Evolutionary conservation across 2,888 invertebrate species (phyloP).

Genomic region (Cecidostiba fungosa): DNA sequence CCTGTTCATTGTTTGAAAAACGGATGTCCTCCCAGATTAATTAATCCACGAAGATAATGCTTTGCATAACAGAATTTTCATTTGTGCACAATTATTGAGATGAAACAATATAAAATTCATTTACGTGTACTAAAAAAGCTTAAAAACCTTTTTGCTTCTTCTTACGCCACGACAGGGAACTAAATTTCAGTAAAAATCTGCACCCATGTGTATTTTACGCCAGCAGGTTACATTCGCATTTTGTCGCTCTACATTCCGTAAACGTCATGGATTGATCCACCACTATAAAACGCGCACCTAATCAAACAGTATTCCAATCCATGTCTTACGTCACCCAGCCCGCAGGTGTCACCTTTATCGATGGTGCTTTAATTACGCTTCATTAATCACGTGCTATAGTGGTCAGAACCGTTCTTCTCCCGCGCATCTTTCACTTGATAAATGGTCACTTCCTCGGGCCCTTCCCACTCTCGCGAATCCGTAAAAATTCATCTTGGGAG

Average conservation of each 20-base stretch:
- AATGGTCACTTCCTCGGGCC: slow-evolving; percentile 40
- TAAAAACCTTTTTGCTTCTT: background rate
- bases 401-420: background rate
- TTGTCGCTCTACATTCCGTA: background rate
- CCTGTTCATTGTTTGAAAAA: background rate
- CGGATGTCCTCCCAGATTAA: background rate
- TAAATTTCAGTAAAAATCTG: background rate
- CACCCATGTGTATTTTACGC: background rate
- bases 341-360: slow-evolving; percentile 17
- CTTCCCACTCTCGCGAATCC: slow-evolving; percentile 8
- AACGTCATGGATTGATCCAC: background rate
- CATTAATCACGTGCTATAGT: slow-evolving; percentile 43
- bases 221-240: background rate
- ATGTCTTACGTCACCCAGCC: background rate
- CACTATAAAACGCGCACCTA: background rate
- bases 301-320: background rate
- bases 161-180: background rate
- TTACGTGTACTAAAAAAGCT: background rate
- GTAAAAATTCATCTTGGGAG: slow-evolving; percentile 53
- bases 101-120: too few relatives aligned
- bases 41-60: background rate
- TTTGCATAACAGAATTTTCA: background rate
- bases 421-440: slow-evolving; percentile 37
- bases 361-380: slow-evolving; percentile 51
- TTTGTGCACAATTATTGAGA: background rate